A percentile compares a stretch with the other conserved stretches of the same genome.
Conservation (phyloP, 2,113 vertebrate species). For the Struthio camelus region DNA sequence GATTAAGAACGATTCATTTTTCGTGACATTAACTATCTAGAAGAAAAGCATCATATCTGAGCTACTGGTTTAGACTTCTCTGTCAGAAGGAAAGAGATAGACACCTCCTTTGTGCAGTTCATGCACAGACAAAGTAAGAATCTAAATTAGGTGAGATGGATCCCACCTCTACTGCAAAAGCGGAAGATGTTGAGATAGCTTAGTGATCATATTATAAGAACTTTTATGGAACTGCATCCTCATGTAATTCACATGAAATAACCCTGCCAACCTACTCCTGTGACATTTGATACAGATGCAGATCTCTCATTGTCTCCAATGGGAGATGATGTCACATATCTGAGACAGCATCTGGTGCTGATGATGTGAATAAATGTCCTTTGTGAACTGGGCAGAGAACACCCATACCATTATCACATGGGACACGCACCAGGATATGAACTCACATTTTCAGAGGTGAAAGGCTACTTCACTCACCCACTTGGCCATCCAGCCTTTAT, state of each 20-base stretch:
- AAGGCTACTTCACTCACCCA: neutral
- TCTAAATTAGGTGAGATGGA: neutral
- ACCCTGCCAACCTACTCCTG: neutral
- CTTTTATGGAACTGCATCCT: neutral
- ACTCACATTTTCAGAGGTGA: constrained; percentile 24
- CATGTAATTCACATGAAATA: neutral
- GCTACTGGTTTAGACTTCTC: neutral
- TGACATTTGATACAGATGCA: neutral
- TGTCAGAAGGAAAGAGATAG: neutral
- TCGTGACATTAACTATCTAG: neutral
- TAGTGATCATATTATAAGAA: neutral
- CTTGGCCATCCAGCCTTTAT: neutral
- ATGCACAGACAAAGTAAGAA: neutral
- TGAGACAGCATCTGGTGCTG: constrained; percentile 16
- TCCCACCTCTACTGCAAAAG: neutral
- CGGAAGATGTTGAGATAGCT: neutral
- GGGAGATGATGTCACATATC: neutral
- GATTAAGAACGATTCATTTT: neutral
- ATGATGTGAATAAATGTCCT: constrained; percentile 11
- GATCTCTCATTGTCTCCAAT: neutral
- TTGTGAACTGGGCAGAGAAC: constrained; percentile 15
- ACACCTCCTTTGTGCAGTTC: neutral
- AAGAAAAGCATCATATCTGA: neutral
- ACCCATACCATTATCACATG: rapidly evolving
- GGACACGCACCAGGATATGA: constrained; percentile 18